phyloP scores from a whole-genome alignment of 2,113 vertebrate species.

The Hiodon alosoides region DNA sequence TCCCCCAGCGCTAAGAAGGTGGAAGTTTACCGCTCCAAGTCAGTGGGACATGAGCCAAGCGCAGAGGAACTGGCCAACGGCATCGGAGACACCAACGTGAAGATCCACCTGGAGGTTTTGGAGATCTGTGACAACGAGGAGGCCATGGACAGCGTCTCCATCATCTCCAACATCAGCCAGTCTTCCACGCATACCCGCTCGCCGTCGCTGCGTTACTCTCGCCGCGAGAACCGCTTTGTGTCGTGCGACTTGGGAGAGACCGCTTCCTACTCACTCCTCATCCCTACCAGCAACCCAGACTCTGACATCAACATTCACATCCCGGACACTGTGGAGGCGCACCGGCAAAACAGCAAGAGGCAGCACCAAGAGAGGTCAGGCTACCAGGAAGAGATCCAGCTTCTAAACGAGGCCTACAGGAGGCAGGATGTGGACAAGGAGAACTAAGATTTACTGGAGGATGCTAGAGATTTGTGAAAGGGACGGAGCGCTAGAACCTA shows the following conservation, averaged over 20 bases:
- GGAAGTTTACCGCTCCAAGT: constrained; percentile 94
- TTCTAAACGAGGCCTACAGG: constrained; percentile 85
- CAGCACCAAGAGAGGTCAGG: constrained; percentile 71
- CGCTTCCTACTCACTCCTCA: constrained; percentile 89
- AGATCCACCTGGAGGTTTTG: constrained; percentile 92
- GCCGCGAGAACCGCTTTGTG: constrained; percentile 91
- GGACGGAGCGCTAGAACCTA: not conserved
- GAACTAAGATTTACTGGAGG: not conserved
- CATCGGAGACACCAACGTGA: constrained; percentile 81
- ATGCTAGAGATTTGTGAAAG: not conserved
- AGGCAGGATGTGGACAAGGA: constrained; percentile 61
- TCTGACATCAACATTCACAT: constrained; percentile 90
- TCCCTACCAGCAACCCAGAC: constrained; percentile 76
- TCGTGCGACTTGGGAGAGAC: constrained; percentile 90
- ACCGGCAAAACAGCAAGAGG: constrained; percentile 79
- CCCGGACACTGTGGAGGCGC: constrained; percentile 93
- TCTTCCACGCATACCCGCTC: constrained; percentile 86
- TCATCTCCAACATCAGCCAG: constrained; percentile 96
- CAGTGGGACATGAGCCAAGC: constrained; percentile 88
- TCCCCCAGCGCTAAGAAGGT: constrained; percentile 78
- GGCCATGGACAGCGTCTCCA: constrained; percentile 93
- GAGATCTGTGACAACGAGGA: constrained; percentile 94
- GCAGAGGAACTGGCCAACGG: constrained; percentile 63
- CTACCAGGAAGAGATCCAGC: constrained; percentile 89
- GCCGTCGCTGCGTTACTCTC: constrained; percentile 86